Percentiles rank a stretch among this genome's conserved stretches.
These are phyloP conservation scores for Nymphicus hollandicus DNA, from an alignment of 2,113 vertebrate genomes.

Conservation along the genomic window DNA sequence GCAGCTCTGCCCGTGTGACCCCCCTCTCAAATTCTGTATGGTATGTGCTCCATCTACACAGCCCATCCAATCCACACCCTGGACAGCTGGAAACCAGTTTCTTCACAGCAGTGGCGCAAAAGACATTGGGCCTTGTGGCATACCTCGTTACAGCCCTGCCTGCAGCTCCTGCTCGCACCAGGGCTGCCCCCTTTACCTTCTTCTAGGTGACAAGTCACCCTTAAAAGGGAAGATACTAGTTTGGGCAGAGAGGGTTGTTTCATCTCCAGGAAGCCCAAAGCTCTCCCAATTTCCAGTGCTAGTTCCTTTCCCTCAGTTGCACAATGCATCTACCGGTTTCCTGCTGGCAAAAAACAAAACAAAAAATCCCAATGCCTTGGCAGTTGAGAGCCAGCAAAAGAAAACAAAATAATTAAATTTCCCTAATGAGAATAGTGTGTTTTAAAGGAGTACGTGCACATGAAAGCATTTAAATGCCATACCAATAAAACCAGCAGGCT, in stretches of 20 bases:
- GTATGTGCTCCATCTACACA: not conserved
- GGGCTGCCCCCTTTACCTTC: not conserved
- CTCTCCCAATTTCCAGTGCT: not conserved
- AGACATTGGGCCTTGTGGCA: fast-evolving
- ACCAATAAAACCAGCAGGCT: not conserved
- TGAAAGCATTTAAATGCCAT: not conserved
- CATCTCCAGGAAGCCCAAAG: not conserved
- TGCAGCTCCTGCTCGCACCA: not conserved
- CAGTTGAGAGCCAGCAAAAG: not conserved
- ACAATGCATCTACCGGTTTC: not conserved
- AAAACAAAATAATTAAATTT: not conserved
- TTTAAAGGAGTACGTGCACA: not conserved
- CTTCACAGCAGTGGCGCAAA: fast-evolving
- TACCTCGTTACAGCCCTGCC: not conserved
- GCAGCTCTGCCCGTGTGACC: fast-evolving
- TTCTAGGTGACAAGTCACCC: not conserved
- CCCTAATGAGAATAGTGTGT: not conserved
- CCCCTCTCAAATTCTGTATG: fast-evolving
- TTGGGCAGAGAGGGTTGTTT: not conserved
- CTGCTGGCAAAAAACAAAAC: not conserved
- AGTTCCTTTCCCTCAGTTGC: not conserved
- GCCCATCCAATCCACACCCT: fast-evolving
- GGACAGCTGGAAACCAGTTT: not conserved
- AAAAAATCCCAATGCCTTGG: not conserved
- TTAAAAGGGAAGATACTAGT: not conserved